Evolutionary conservation across 2,113 vertebrate genomes (phyloP).

Genomic region (Corythaeola cristata): DNA sequence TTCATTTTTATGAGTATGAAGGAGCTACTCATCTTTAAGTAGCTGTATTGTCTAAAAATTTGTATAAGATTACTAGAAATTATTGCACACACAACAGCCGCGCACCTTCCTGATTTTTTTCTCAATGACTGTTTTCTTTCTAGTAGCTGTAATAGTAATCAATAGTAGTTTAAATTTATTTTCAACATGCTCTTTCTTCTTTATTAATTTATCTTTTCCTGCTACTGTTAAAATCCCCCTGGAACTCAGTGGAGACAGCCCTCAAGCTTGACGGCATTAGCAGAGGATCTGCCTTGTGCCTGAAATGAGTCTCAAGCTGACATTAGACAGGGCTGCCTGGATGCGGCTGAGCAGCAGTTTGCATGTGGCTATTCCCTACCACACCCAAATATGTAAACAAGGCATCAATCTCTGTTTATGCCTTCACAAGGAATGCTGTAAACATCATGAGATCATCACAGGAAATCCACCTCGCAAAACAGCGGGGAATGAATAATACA

Average conservation of each 20-base stretch:
- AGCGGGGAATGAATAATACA: neutral
- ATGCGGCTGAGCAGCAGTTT: neutral
- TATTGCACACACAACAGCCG: neutral
- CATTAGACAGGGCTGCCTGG: neutral
- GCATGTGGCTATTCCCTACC: neutral
- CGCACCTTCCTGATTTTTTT: neutral
- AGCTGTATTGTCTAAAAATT: neutral
- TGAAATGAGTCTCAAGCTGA: neutral
- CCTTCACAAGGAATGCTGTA: neutral
- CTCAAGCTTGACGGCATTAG: neutral
- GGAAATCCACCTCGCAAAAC: neutral
- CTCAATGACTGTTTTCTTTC: neutral
- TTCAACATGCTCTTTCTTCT: neutral
- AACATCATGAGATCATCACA: conserved; percentile 48
- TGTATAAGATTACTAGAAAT: neutral
- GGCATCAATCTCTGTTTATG: neutral
- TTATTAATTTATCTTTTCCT: neutral
- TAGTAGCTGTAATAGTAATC: neutral
- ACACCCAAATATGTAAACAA: conserved; percentile 28
- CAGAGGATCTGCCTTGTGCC: neutral
- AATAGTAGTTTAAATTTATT: neutral
- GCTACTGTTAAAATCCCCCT: neutral
- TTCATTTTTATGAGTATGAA: neutral
- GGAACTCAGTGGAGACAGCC: neutral
- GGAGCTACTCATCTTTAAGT: neutral